Evolutionary conservation across 2,888 invertebrate genomes (phyloP).

Genomic region (Platerodrilus igneus): DNA sequence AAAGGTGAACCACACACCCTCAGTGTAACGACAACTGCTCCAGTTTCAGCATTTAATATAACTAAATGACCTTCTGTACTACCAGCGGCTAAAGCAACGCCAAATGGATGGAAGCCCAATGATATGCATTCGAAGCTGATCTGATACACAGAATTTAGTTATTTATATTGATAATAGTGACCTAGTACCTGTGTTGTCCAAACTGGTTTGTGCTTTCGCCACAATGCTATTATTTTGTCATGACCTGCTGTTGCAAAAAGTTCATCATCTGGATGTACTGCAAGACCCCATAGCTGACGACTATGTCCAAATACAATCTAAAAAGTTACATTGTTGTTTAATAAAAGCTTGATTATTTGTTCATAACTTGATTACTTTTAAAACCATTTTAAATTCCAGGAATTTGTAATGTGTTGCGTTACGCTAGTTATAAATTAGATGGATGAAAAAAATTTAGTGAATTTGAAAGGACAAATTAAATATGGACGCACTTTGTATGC

Average conservation of each 20-base stretch:
- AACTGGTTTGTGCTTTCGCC: conserved; percentile 83
- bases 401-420: too few relatives aligned
- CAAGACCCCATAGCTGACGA: conserved; percentile 80
- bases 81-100: conserved; percentile 81
- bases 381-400: too few relatives aligned
- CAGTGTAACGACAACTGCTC: conserved; percentile 77
- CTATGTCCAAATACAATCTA: conserved; percentile 85
- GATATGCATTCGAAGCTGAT: conserved; percentile 85
- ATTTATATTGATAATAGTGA: background rate
- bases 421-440: too few relatives aligned
- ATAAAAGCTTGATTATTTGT: too few relatives aligned
- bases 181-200: conserved; percentile 83
- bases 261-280: conserved; percentile 87
- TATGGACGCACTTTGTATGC: too few relatives aligned
- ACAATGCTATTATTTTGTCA: conserved; percentile 84
- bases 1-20: conserved; percentile 84
- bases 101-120: conserved; percentile 81
- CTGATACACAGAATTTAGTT: conserved; percentile 42
- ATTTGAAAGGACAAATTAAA: too few relatives aligned
- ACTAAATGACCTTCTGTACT: conserved; percentile 86
- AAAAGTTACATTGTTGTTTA: too few relatives aligned
- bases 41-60: conserved; percentile 81
- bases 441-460: too few relatives aligned
- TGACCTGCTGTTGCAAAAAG: conserved; percentile 89
- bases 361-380: too few relatives aligned